A percentile compares a stretch with the other conserved stretches of the same genome.
These are phyloP conservation scores for Enteromius paludinosus DNA, from an alignment of 2,797 vertebrate species.

Conservation along the genomic window DNA sequence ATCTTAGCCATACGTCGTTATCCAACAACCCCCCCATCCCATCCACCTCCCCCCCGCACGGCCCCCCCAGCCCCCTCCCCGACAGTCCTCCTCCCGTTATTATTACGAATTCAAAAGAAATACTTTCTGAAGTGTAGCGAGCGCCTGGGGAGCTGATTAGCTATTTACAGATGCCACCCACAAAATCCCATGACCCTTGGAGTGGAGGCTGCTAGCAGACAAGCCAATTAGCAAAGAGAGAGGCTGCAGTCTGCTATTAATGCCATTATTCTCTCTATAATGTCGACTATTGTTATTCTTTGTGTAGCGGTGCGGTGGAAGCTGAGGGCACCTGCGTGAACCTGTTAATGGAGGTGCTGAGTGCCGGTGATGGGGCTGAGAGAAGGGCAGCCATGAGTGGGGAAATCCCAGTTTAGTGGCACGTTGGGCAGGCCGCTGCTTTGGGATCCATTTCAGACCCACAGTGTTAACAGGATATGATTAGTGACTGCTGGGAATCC, in stretches of 20 bases:
- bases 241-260: slow-evolving; percentile 65
- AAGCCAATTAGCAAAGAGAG: slow-evolving; percentile 68
- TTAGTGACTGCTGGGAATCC: slow-evolving; percentile 60
- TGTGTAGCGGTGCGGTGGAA: slow-evolving; percentile 44
- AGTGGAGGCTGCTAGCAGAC: slow-evolving; percentile 68
- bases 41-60: slow-evolving; percentile 27
- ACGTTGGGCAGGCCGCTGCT: slow-evolving; percentile 52
- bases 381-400: slow-evolving; percentile 51
- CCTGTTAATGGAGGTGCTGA: slow-evolving; percentile 62
- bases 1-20: slow-evolving; percentile 53
- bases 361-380: slow-evolving; percentile 53
- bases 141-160: slow-evolving; percentile 75
- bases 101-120: slow-evolving; percentile 73
- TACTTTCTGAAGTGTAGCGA: slow-evolving; percentile 67
- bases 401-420: slow-evolving; percentile 44
- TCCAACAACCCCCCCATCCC: slow-evolving; percentile 17
- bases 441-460: slow-evolving; percentile 61
- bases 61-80: slow-evolving; percentile 48
- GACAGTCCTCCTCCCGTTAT: slow-evolving; percentile 60
- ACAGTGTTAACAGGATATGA: slow-evolving; percentile 65
- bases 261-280: slow-evolving; percentile 60
- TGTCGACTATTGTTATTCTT: slow-evolving; percentile 62
- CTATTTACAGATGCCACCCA: slow-evolving; percentile 80
- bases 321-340: slow-evolving; percentile 55
- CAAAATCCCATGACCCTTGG: slow-evolving; percentile 77